Conservation (phyloP, 2,113 vertebrate genomes). For the Phrynosoma platyrhinos region DNA sequence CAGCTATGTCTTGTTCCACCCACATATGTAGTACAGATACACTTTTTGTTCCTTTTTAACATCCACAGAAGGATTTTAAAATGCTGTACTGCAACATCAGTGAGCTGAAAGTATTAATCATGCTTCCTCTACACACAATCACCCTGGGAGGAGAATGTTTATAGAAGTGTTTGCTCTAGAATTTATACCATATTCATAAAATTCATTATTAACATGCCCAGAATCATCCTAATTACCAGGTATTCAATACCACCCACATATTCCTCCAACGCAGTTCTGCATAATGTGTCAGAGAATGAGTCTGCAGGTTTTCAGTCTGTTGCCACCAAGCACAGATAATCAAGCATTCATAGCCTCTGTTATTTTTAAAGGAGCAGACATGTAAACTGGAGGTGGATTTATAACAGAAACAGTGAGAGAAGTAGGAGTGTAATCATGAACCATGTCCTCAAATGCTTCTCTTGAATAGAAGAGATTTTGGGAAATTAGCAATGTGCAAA, state of each 20-base stretch:
- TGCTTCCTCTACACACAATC: neutral
- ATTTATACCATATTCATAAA: slow-evolving; percentile 54
- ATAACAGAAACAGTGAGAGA: neutral
- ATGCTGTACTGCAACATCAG: slow-evolving; percentile 29
- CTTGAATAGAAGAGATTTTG: neutral
- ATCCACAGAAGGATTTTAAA: neutral
- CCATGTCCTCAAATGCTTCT: neutral
- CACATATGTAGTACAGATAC: neutral
- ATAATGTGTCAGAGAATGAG: slow-evolving; percentile 36
- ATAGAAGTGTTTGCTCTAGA: slow-evolving; percentile 54
- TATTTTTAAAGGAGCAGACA: neutral
- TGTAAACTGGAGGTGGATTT: slow-evolving; percentile 16
- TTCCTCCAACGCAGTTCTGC: slow-evolving; percentile 29
- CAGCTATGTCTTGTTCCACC: neutral
- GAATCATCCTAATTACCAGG: slow-evolving; percentile 62
- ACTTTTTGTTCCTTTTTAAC: neutral
- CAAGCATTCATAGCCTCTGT: neutral
- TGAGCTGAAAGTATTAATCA: slow-evolving; percentile 39
- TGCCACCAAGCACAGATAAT: neutral
- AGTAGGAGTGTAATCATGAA: neutral
- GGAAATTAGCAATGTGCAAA: neutral
- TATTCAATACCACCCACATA: slow-evolving; percentile 55
- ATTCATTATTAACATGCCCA: slow-evolving; percentile 44
- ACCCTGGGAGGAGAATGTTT: slow-evolving; percentile 58
- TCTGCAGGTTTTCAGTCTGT: slow-evolving; percentile 21